Evolutionary conservation across 2,113 vertebrate species (phyloP), one percentile per base, ranked within the genome.

Genomic region (Megatriorchis doriae): DNA sequence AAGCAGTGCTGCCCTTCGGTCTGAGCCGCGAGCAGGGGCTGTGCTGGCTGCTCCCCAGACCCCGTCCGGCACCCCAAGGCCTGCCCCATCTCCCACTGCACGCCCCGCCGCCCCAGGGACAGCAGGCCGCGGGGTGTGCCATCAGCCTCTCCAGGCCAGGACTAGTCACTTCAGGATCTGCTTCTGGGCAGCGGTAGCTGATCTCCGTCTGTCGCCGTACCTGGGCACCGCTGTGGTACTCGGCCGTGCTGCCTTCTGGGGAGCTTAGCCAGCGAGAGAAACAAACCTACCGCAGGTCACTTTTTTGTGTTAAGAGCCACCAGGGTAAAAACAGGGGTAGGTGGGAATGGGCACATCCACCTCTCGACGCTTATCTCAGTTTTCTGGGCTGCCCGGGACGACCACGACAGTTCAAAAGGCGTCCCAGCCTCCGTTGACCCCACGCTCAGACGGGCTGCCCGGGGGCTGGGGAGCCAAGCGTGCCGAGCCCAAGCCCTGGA

Each of bases 161-260:
- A 38, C 48, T 13, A 4, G 17, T 9, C 10, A 1, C 42, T 9
- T 7, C 23, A 34, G 42, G 16, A 58, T 10, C 42, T 4, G 6
- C 42, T 52, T 21, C 29, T 16, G 58, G 40, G 27, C 4, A 2
- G 43, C 16, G 11, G 27, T 4, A 26, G 32, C 55, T 55, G 14
- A 8, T 10, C 26, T 4, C 43, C 7, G 23, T 7, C 32, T 20
- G 4, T 5, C 6, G 3, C 31, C 2, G 1, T 7, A 23, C 11
- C 52, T 1, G 3, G 43, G 84, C 84, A 21, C 53, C 3, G 2
- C 40, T 7, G 23, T 6, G 31, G 23, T 11, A 5, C 10, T 8
- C 36, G 3, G 40, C 34, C 6, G 29, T 2, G 59, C 50, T 47
- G 42, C 50, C 22, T 17, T 18, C 43, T 11, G 25, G 11, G 45